phyloP scores from a whole-genome alignment of 1,140 invertebrate species.

The Drosophila truncata region DNA sequence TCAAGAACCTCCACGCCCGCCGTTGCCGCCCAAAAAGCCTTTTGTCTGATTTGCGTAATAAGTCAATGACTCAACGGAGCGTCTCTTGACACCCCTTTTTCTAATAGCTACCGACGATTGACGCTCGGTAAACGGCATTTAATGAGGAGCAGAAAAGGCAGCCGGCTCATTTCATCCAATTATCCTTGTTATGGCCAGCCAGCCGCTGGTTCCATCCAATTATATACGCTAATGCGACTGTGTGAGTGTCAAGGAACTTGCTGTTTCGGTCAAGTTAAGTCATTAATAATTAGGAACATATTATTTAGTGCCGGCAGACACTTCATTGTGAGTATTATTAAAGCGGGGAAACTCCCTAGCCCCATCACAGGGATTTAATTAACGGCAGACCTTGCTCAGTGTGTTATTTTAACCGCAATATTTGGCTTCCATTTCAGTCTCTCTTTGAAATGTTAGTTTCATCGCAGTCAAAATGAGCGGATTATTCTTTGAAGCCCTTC shows the following conservation, averaged over 20 bases:
- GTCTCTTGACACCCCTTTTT: slow-evolving; percentile 48
- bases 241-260: slow-evolving; percentile 58
- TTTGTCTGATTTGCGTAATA: slow-evolving; percentile 78
- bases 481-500: slow-evolving; percentile 53
- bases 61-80: slow-evolving; percentile 63
- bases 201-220: slow-evolving; percentile 24
- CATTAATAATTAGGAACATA: slow-evolving; percentile 70
- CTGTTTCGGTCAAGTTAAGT: slow-evolving; percentile 57
- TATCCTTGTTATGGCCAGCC: slow-evolving; percentile 49
- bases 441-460: slow-evolving; percentile 52
- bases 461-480: slow-evolving; percentile 58
- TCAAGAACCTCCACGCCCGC: neutral
- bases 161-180: slow-evolving; percentile 68
- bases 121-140: slow-evolving; percentile 63
- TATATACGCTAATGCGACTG: slow-evolving; percentile 21
- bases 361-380: slow-evolving; percentile 15
- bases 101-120: slow-evolving; percentile 72
- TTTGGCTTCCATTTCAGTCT: slow-evolving; percentile 22
- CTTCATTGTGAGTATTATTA: slow-evolving; percentile 17
- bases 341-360: neutral
- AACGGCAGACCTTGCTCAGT: neutral
- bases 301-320: slow-evolving; percentile 12
- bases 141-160: slow-evolving; percentile 45
- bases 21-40: slow-evolving; percentile 28
- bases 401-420: slow-evolving; percentile 26